Conservation (phyloP, 37 sponge, comb jelly and placozoan genomes). For the Trichoplax adhaerens region DNA sequence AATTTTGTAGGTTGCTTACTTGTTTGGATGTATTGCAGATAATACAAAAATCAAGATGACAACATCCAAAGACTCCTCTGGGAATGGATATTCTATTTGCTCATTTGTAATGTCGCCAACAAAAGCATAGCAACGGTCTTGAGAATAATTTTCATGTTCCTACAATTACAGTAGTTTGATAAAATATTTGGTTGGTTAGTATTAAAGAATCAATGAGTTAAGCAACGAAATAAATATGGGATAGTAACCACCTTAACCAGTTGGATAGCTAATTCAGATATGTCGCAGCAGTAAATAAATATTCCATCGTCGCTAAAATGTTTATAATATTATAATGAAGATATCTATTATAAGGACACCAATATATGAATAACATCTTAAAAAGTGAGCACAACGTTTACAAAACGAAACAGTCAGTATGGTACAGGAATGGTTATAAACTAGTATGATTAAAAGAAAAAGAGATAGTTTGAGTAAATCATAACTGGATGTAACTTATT, state of each 20-base stretch:
- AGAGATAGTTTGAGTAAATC: too few species aligned
- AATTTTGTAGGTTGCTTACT: constrained; percentile 12
- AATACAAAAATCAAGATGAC: constrained; percentile 78
- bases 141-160: neutral
- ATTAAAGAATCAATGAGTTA: neutral
- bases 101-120: constrained; percentile 24
- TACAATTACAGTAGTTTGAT: neutral
- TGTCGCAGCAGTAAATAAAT: constrained; percentile 91
- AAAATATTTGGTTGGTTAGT: neutral
- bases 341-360: too few species aligned
- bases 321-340: too few species aligned
- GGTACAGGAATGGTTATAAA: neutral
- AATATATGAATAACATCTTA: constrained; percentile 13
- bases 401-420: neutral
- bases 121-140: constrained; percentile 14
- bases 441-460: too few species aligned
- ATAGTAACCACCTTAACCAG: constrained; percentile 42
- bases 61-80: constrained; percentile 37
- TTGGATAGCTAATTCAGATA: constrained; percentile 65
- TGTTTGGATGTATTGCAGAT: constrained; percentile 52
- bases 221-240: neutral
- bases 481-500: too few species aligned
- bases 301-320: neutral
- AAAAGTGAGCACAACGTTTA: neutral
- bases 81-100: constrained; percentile 31